A percentile compares a stretch with the other conserved stretches of the same genome.
phyloP scores from a whole-genome alignment of 2,888 invertebrate species.

The Agrochola circellaris region DNA sequence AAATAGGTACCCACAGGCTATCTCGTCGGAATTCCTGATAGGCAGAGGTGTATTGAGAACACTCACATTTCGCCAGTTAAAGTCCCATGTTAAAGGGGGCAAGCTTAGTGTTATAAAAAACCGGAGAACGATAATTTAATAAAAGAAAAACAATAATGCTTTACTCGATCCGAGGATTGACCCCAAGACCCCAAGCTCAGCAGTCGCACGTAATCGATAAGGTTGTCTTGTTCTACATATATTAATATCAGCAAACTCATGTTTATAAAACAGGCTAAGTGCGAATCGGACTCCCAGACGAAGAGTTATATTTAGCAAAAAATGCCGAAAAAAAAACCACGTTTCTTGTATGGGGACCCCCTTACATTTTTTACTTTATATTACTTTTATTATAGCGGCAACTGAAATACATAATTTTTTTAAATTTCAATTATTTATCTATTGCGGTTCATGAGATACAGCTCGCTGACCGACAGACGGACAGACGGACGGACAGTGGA shows the following conservation, averaged over 20 bases:
- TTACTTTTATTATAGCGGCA: too few species aligned
- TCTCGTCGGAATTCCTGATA: not conserved
- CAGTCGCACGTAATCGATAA: not conserved
- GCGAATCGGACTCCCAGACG: too few species aligned
- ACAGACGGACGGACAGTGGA: not conserved
- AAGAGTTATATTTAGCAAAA: too few species aligned
- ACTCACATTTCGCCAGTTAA: too few species aligned
- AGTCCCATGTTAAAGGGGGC: not conserved
- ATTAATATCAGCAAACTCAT: not conserved
- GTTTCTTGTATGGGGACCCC: too few species aligned
- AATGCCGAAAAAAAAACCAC: too few species aligned
- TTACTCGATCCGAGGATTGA: not conserved
- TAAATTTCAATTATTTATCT: too few species aligned
- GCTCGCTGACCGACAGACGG: not conserved
- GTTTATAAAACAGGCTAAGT: not conserved
- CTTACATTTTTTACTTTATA: too few species aligned
- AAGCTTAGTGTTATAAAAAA: not conserved
- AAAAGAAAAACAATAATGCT: not conserved
- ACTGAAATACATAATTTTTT: too few species aligned
- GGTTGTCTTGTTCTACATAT: not conserved
- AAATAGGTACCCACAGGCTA: not conserved
- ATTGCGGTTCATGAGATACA: too few species aligned
- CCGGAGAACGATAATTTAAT: not conserved
- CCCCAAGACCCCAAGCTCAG: not conserved
- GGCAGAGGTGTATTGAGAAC: too few species aligned